Evolutionary conservation across 2,888 invertebrate genomes (phyloP).

Genomic region (Sinopyrophorus schimmeli): DNA sequence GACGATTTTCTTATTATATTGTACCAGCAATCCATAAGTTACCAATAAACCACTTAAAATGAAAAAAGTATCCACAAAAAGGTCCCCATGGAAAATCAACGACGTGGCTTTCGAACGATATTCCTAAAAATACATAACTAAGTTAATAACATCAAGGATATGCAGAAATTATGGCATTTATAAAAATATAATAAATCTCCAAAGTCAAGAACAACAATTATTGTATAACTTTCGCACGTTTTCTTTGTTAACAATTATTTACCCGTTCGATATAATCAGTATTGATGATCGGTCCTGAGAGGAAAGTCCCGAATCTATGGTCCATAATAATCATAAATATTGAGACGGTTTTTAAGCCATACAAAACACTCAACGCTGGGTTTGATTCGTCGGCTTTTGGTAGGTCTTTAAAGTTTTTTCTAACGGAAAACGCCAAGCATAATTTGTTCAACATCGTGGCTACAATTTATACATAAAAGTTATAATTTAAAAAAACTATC

Average conservation of each 20-base stretch:
- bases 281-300: constrained; percentile 61
- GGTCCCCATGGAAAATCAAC: constrained; percentile 63
- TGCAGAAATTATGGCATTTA: constrained; percentile 11
- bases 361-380: constrained; percentile 58
- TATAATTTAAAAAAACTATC: neutral
- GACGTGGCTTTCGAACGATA: constrained; percentile 51
- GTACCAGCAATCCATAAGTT: constrained; percentile 55
- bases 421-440: constrained; percentile 47
- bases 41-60: constrained; percentile 64
- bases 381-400: constrained; percentile 52
- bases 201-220: too few relatives aligned
- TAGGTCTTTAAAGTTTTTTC: constrained; percentile 52
- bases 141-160: too few relatives aligned
- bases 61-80: constrained; percentile 69
- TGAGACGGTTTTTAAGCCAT: constrained; percentile 62
- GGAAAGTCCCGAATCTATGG: constrained; percentile 61
- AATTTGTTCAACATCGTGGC: constrained; percentile 26
- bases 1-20: constrained; percentile 52
- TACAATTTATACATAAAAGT: constrained; percentile 1
- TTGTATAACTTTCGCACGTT: too few relatives aligned
- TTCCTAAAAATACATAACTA: constrained; percentile 51
- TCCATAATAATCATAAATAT: constrained; percentile 62
- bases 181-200: too few relatives aligned
- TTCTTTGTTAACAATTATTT: constrained; percentile 33
- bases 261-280: constrained; percentile 61